Base-by-base conservation (phyloP, 2,888 invertebrate genomes). In the Cantharis flavilabris region DNA sequence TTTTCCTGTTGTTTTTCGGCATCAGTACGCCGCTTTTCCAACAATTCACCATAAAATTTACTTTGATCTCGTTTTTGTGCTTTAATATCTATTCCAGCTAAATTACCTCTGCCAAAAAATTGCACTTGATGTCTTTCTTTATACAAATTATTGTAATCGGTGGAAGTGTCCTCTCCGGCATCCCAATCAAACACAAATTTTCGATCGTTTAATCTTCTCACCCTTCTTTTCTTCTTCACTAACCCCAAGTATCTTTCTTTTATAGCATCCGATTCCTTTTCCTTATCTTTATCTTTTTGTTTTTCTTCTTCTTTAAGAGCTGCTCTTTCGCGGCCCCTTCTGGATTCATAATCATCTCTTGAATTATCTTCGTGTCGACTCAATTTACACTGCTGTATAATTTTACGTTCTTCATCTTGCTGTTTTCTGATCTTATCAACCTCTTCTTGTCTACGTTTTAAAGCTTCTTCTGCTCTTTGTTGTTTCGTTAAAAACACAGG, bases 181-280 rank as follows among this genome's bases (percentile, higher is more conserved):
- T 99, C 99, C 99, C 99, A 99, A 89, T 99, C 99, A 88, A 99
- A 99, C 0, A 99, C 99, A 90, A 99, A 99, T 89, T 99, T 99
- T 14, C 99, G 91, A 87, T 99, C 99, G 89, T 99, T 99, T 64
- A 99, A 89, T 79, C 99, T 91, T 16, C 99, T 91, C 0, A 98
- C 97, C 76, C 98, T 90, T 13, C 98, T 92, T 86, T 97, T 97
- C 86, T 98, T 97, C 86, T 98, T 98, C 0, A 97, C 90, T 69
- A 97, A 92, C 0, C 99, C 99, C 71, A 99, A 90, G 87, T 99
- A 99, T 5, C 98, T 91, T 86, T 98, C 98, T 84, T 97, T 96
- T 76, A 99, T 98, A 0, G 98, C 98, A 88, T 97, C 97, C 67
- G 95, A 91, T 90, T 98, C 98, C 80, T 96, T 94, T 87, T 97